These are phyloP conservation scores for Catostomus latipinnis DNA, from an alignment of 2,797 vertebrate species.

Conservation along the genomic window DNA sequence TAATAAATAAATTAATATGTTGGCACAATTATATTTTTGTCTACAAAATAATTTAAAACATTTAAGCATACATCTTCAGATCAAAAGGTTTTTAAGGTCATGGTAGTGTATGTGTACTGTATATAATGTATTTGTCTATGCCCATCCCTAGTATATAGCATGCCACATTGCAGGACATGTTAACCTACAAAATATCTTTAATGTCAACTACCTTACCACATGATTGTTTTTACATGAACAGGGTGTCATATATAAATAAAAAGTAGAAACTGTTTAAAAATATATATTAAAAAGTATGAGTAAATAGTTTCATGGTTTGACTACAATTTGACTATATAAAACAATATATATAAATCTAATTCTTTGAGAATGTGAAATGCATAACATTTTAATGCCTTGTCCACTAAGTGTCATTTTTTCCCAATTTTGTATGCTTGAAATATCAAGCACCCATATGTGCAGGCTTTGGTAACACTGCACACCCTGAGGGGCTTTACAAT, in stretches of 20 bases:
- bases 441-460: slow-evolving; percentile 34
- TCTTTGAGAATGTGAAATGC: slow-evolving; percentile 1
- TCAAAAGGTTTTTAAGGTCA: too few relatives aligned
- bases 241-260: neutral
- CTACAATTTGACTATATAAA: neutral
- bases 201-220: too few relatives aligned
- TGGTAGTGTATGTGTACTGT: too few relatives aligned
- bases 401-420: neutral
- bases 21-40: too few relatives aligned
- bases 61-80: too few relatives aligned
- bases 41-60: too few relatives aligned
- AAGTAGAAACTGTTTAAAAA: neutral
- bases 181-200: too few relatives aligned
- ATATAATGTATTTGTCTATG: too few relatives aligned
- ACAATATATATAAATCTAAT: neutral
- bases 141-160: too few relatives aligned
- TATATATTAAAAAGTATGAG: neutral
- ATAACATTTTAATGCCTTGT: slow-evolving; percentile 36
- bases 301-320: neutral
- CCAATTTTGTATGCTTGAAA: slow-evolving; percentile 14
- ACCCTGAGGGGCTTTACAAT: slow-evolving; percentile 38
- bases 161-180: too few relatives aligned
- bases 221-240: neutral
- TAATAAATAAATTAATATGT: too few relatives aligned
- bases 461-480: neutral